Evolutionary conservation across 1,140 invertebrate species (phyloP).

Genomic region (Apis cerana): DNA sequence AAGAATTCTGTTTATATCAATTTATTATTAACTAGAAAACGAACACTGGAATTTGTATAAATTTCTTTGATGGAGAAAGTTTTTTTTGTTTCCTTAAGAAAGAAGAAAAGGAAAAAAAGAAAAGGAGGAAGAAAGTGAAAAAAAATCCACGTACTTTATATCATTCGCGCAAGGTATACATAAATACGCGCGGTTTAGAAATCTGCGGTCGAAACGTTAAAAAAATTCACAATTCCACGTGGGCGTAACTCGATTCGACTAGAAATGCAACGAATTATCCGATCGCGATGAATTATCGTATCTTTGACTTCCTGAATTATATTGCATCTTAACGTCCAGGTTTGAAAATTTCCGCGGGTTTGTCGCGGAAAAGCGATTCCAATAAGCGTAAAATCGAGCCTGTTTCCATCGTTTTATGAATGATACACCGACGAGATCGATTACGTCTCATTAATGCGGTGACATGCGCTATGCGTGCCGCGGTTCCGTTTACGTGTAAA

Average conservation of each 20-base stretch:
- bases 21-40: slow-evolving; percentile 44
- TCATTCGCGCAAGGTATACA: no score
- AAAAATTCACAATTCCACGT: not conserved
- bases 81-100: no score
- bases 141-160: no score
- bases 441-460: slow-evolving; percentile 5
- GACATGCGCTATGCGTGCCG: not conserved
- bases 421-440: not conserved
- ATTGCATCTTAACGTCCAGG: no score
- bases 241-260: not conserved
- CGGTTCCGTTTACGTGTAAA: not conserved
- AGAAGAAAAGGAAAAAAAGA: no score
- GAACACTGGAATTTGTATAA: not conserved
- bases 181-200: no score
- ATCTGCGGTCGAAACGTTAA: no score
- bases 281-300: slow-evolving; percentile 1
- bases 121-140: no score
- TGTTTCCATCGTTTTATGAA: not conserved
- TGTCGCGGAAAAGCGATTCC: not conserved
- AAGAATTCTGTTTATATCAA: slow-evolving; percentile 27
- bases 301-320: not conserved
- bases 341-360: not conserved
- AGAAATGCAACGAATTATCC: slow-evolving; percentile 14
- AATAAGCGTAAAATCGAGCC: not conserved
- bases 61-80: no score